phyloP scores from a whole-genome alignment of 2,888 invertebrate genomes.

The Lampropteryx suffumata region DNA sequence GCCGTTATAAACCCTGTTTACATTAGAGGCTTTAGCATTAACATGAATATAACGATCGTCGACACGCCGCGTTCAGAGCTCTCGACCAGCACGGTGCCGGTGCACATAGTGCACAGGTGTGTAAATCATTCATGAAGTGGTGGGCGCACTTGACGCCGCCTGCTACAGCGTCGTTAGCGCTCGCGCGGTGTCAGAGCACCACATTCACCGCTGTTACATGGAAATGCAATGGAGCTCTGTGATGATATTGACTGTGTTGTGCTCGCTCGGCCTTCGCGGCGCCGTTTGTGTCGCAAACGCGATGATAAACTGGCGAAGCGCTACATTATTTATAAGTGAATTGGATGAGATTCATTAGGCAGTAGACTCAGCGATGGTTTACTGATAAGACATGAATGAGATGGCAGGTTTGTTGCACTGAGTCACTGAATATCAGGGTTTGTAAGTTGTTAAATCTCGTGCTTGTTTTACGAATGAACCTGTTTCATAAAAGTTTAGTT shows the following conservation, averaged over 20 bases:
- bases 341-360: not conserved
- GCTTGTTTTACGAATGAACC: no score
- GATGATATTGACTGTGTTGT: constrained; percentile 10
- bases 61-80: no score
- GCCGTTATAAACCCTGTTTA: no score
- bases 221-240: constrained; percentile 3
- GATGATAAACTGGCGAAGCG: constrained; percentile 1
- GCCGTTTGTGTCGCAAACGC: constrained; percentile 13
- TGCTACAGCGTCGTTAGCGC: constrained; percentile 1
- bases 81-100: no score
- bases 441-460: no score
- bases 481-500: no score
- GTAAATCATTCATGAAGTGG: constrained; percentile 39
- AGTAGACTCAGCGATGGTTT: not conserved
- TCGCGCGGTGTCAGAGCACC: not conserved
- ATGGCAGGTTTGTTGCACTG: not conserved
- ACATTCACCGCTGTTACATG: constrained; percentile 3
- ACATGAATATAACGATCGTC: no score
- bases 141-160: not conserved
- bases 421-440: not conserved
- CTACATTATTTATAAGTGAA: constrained; percentile 6
- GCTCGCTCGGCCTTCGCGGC: no score
- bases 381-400: not conserved
- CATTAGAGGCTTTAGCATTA: no score
- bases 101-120: constrained; percentile 8